These are phyloP conservation scores for Mohoua ochrocephala DNA, from an alignment of 2,113 vertebrate genomes.

Conservation along the genomic window DNA sequence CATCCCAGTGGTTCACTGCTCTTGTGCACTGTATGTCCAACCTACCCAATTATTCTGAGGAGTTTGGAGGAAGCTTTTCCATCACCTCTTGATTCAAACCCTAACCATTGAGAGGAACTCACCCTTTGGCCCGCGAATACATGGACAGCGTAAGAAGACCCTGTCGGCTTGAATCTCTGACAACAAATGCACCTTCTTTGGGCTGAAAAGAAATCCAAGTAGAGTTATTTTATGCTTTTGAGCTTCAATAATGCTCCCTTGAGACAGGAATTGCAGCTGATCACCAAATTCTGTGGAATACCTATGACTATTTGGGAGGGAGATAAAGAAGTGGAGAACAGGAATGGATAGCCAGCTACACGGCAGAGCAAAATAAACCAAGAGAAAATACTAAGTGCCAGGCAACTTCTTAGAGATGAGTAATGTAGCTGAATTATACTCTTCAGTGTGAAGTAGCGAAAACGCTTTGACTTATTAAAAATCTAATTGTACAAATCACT, in stretches of 20 bases:
- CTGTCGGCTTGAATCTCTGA: constrained; percentile 84
- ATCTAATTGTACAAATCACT: neutral
- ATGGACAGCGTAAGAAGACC: constrained; percentile 83
- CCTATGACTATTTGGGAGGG: neutral
- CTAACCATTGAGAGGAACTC: constrained; percentile 5
- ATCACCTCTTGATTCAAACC: neutral
- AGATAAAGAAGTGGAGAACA: neutral
- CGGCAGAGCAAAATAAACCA: neutral
- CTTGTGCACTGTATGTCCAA: neutral
- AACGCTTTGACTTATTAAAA: neutral
- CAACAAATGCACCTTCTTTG: constrained; percentile 85
- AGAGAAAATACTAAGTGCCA: neutral
- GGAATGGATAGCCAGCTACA: neutral
- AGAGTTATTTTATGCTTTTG: neutral
- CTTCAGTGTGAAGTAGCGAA: neutral
- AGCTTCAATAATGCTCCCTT: neutral
- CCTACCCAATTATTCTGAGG: neutral
- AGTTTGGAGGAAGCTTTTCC: neutral
- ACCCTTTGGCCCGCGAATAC: constrained; percentile 76
- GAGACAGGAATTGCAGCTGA: neutral
- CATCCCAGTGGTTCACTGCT: neutral
- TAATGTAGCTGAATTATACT: neutral
- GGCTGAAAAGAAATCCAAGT: constrained; percentile 68
- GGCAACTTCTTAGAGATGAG: neutral
- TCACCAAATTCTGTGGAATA: neutral